Evolutionary conservation across 2,113 vertebrate species (phyloP), one percentile per base, ranked within the genome.

Genomic region (Sebastes fasciatus): DNA sequence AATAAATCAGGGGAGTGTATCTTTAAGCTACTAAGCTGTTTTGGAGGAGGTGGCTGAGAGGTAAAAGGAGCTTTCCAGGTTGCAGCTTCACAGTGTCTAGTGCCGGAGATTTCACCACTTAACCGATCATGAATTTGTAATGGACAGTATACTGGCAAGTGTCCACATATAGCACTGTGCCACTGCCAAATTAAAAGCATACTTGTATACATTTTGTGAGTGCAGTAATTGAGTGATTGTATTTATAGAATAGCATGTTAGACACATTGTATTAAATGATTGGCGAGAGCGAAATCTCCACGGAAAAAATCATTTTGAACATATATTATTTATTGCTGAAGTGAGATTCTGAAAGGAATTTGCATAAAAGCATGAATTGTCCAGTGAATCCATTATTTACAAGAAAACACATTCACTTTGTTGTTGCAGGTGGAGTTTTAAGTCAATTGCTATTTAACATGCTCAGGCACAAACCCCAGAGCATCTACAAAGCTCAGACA

Each of bases 41-140:
- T 62, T 54, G 46, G 71, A 55, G 8, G 34, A 19, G 19, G 40
- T 72, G 61, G 65, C 34, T 67, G 54, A 45, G 21, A 81, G 26
- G 46, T 51, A 40, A 54, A 54, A 26, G 52, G 49, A 77, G 76
- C 52, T 60, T 79, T 86, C 69, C 71, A 78, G 69, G 79, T 66
- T 76, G 70, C 51, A 65, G 46, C 72, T 26, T 60, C 12, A 45
- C 21, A 12, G 14, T 6, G 4, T 34, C 34, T 34, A 34, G 34
- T 63, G 62, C 57, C 65, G 54, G 12, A 60, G 43, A 79, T 83
- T 73, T 52, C 65, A 63, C 21, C 83, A 74, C 58, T 83, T 42
- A 65, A 80, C 55, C 11, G 1, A 78, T 84, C 42, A 78, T 86
- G 74, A 77, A 82, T 75, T 55, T 43, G 51, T 48, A 71, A 76